phyloP scores from a whole-genome alignment of 2,797 vertebrate genomes.

The Pteropus rufus region DNA sequence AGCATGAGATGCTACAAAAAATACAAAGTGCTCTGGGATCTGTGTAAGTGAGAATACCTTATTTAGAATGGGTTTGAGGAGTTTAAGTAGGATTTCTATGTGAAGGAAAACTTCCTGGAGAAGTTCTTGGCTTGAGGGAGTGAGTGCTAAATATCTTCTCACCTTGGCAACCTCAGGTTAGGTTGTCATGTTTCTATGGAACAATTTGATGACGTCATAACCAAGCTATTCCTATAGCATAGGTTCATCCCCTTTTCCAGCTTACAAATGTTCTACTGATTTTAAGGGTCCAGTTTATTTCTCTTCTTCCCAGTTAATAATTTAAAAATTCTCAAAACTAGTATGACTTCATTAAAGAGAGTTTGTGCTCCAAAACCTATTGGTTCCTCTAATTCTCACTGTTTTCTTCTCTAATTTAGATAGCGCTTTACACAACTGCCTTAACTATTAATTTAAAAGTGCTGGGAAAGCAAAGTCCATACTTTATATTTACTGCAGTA shows the following conservation, averaged over 20 bases:
- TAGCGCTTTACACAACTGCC: neutral
- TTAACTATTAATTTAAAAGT: constrained; percentile 11
- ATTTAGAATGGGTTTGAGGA: neutral
- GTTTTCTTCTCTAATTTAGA: neutral
- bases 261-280: neutral
- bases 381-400: neutral
- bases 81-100: neutral
- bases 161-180: neutral
- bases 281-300: constrained; percentile 15
- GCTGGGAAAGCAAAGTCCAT: neutral
- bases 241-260: neutral
- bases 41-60: neutral
- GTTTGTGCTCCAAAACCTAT: neutral
- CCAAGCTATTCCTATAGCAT: neutral
- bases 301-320: neutral
- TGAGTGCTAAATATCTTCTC: neutral
- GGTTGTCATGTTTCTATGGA: constrained; percentile 19
- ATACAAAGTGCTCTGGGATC: neutral
- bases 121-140: neutral
- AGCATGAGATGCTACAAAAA: neutral
- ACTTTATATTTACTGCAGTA: neutral
- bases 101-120: neutral
- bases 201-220: constrained; percentile 64
- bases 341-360: neutral
- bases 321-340: neutral